These are phyloP conservation scores for Buathra laborator DNA, from an alignment of 2,888 invertebrate genomes.

Conservation along the genomic window DNA sequence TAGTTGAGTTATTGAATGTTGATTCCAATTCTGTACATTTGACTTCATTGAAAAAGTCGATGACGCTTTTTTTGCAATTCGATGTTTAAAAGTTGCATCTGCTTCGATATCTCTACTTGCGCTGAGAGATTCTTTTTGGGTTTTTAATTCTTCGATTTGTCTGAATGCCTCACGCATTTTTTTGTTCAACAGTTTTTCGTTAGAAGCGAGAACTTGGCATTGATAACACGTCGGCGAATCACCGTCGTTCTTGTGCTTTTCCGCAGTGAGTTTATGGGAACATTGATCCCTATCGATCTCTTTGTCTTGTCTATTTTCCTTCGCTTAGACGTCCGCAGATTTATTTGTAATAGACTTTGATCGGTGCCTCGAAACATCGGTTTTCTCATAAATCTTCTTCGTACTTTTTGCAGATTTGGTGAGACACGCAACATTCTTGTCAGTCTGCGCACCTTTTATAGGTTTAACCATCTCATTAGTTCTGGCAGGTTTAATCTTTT, in stretches of 20 bases:
- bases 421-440: neutral
- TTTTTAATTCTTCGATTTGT: conserved; percentile 7
- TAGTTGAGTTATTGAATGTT: neutral
- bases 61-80: conserved; percentile 4
- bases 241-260: neutral
- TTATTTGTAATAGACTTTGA: neutral
- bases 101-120: neutral
- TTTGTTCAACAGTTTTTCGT: neutral
- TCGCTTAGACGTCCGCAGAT: neutral
- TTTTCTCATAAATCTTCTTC: conserved; percentile 1
- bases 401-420: neutral
- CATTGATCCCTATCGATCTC: neutral
- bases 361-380: neutral
- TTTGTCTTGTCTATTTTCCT: neutral
- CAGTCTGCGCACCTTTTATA: neutral
- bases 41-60: conserved; percentile 7
- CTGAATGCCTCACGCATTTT: neutral
- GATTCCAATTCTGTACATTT: conserved; percentile 4
- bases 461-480: neutral
- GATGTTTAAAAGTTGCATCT: neutral
- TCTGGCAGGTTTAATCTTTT: neutral
- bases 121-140: neutral
- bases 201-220: neutral
- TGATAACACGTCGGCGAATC: neutral
- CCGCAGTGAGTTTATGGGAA: neutral